Percentiles rank a stretch among this genome's conserved stretches.
Conservation (phyloP, 2,113 vertebrate genomes). For the Panthera uncia region DNA sequence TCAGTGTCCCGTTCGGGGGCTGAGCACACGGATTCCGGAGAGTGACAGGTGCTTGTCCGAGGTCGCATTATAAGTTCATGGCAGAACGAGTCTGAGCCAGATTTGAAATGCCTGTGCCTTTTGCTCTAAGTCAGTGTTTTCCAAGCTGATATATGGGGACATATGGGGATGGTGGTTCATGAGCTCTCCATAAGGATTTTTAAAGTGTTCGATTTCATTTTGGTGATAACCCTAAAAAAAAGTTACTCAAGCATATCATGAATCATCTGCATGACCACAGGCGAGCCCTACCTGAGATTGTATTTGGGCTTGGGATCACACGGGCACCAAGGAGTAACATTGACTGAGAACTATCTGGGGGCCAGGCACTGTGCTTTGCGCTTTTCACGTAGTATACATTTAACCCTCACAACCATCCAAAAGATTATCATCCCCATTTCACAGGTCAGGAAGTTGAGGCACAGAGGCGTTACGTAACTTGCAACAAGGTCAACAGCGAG, state of each 20-base stretch:
- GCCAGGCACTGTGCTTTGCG: background rate
- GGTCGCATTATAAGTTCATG: background rate
- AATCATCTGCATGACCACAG: background rate
- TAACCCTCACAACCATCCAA: background rate
- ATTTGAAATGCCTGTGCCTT: background rate
- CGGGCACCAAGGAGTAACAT: background rate
- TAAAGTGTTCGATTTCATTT: background rate
- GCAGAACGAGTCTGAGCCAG: background rate
- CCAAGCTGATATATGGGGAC: background rate
- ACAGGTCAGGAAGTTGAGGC: background rate
- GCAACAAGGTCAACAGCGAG: background rate
- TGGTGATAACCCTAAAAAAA: background rate
- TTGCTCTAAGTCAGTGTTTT: background rate
- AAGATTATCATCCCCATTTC: background rate
- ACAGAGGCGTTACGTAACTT: background rate
- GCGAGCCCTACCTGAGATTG: background rate
- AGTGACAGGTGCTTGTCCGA: background rate
- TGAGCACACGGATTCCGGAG: background rate
- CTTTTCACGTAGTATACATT: background rate
- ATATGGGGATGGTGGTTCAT: background rate
- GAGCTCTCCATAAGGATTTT: background rate
- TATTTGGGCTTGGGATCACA: background rate
- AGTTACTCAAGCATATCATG: background rate
- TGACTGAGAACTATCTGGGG: background rate
- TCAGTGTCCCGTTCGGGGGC: background rate